These are phyloP conservation scores for Cordilura impudica DNA, from an alignment of 2,888 invertebrate species.

Conservation along the genomic window DNA sequence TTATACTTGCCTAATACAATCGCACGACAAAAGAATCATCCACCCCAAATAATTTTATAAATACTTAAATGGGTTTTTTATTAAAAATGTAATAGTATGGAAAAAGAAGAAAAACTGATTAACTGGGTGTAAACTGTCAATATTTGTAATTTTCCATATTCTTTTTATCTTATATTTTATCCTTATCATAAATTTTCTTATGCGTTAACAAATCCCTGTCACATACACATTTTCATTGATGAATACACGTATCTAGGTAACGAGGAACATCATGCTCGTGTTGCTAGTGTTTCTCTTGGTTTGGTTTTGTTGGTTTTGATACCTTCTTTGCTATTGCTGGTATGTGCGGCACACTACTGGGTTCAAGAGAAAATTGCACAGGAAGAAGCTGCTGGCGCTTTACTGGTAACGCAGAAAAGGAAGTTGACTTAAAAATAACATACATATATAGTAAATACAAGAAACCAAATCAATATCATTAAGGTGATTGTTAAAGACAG, in stretches of 20 bases:
- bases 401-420: slow-evolving; percentile 15
- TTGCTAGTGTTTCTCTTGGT: slow-evolving; percentile 87
- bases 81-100: too few relatives aligned
- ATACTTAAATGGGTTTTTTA: too few relatives aligned
- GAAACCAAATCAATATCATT: slow-evolving; percentile 5
- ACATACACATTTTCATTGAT: neutral
- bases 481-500: slow-evolving; percentile 3
- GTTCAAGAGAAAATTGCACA: slow-evolving; percentile 79
- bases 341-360: slow-evolving; percentile 83
- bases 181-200: too few relatives aligned
- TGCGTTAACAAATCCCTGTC: neutral
- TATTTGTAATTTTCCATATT: slow-evolving; percentile 1
- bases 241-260: slow-evolving; percentile 80
- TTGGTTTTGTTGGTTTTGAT: slow-evolving; percentile 87
- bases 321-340: slow-evolving; percentile 84
- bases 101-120: slow-evolving; percentile 29
- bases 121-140: slow-evolving; percentile 26
- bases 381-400: slow-evolving; percentile 71
- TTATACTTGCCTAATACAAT: too few relatives aligned
- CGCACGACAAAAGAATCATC: too few relatives aligned
- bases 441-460: neutral
- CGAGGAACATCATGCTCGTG: slow-evolving; percentile 87
- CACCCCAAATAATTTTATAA: too few relatives aligned
- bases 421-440: slow-evolving; percentile 15
- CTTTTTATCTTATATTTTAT: slow-evolving; percentile 48